Base-by-base conservation (phyloP, 2,797 vertebrate species). In the Sebastiscus albofasciatus region DNA sequence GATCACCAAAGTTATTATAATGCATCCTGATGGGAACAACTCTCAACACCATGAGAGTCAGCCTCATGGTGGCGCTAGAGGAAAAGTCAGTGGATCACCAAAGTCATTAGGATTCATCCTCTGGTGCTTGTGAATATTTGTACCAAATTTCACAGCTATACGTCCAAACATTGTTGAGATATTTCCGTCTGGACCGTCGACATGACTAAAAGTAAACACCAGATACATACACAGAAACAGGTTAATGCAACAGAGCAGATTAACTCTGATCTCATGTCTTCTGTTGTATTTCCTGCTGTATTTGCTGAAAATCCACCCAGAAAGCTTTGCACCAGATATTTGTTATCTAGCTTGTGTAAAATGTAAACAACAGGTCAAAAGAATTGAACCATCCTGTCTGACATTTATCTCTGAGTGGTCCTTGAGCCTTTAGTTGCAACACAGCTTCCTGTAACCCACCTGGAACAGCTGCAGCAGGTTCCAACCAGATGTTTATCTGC, bases 391-490 rank as follows among this genome's bases (percentile, higher is more conserved):
- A n/a, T 7, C 3, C 12, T 39, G n/a, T 64, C 58, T 22, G 61
- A 24, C 52, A 26, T 33, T 69, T 33, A 69, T 56, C 67, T 36
- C n/a, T 36, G 1, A 55, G 31, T 13, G 49, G 49, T 34, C 67
- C 31, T 36, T 69, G 49, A 69, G 49, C 49, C 29, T 24, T 34
- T 69, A 33, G 22, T 55, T 69, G 67, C 67, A 34, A 54, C n/a
- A 69, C n/a, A 33, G 4, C 20, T 16, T 24, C 49, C 67, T 68
- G 4, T 22, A 11, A 24, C n/a, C 20, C 49, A 22, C 67, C 29
- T 69, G 52, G 8, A 69, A 24, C 31, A 18, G 52, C 68, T 75
- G 74, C 80, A 72, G 18, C 87, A 75, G 80, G 86, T 88, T 82
- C 66, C 66, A 86, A 73, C 83, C 56, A 76, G 90, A 84, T 24